A percentile compares a stretch with the other conserved stretches of the same genome.
Conservation (phyloP, 2,113 vertebrate genomes). For the Pipra filicauda region DNA sequence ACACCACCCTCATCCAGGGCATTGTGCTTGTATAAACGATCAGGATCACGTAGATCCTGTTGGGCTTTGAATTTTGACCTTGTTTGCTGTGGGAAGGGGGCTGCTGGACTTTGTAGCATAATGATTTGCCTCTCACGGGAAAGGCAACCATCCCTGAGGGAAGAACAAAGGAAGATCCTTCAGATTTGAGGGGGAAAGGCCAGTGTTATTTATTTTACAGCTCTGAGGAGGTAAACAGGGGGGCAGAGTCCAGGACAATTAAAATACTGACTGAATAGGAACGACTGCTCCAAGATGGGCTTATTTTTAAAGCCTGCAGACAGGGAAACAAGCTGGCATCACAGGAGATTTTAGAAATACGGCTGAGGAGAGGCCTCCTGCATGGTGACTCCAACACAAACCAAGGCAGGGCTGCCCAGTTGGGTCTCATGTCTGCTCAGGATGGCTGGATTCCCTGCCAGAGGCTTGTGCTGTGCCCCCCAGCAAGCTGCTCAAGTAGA, state of each 20-base stretch:
- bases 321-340: not conserved
- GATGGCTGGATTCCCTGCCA: not conserved
- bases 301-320: not conserved
- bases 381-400: not conserved
- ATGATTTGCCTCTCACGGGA: not conserved
- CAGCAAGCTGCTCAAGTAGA: not conserved
- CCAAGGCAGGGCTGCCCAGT: not conserved
- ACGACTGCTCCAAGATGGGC: not conserved
- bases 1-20: not conserved
- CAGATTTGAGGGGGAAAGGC: not conserved
- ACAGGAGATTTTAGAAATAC: not conserved
- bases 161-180: conserved; percentile 34
- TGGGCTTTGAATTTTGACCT: not conserved
- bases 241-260: not conserved
- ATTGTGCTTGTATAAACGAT: not conserved
- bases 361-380: not conserved
- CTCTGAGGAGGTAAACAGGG: not conserved
- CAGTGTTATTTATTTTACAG: conserved; percentile 1
- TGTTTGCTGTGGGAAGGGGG: not conserved
- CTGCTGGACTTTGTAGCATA: not conserved
- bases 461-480: not conserved
- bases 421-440: not conserved
- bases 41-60: not conserved
- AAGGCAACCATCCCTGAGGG: not conserved
- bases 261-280: not conserved